Base-by-base conservation (phyloP, 2,113 vertebrate species). In the Pygoscelis antarcticus region DNA sequence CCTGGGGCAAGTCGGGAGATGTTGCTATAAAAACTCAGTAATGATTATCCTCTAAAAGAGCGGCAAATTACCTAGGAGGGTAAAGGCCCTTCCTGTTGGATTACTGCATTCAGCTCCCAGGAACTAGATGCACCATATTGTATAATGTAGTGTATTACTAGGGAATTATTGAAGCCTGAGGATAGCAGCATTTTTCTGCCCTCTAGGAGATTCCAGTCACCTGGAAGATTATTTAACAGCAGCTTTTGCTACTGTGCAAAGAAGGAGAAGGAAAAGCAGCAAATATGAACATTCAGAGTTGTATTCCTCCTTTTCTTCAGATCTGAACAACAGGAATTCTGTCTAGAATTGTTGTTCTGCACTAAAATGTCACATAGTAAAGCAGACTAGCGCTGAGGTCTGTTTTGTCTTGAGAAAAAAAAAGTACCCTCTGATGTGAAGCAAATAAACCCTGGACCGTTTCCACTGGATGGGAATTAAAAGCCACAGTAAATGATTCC, bases 101-200 rank as follows among this genome's bases (percentile, higher is more conserved):
- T 26, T 49, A n/a, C 17, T 3, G 2, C 71, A 57, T 10, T 34
- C 54, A 25, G 9, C 55, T 62, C 75, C 75, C 42, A 66, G 70
- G 40, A 77, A 30, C 46, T 5, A 27, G 15, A 58, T 16, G 20
- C 11, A 27, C 42, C 1, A 0, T 22, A 25, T 25, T 38, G 29
- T 29, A 27, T 18, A 20, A 16, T 8, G 38, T 1, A 7, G 18
- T 6, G 81, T 75, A 60, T 74, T 58, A 17, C 23, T 19, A 66
- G 64, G 27, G 25, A 49, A 49, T 62, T 65, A 49, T 1, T 18
- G 32, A 70, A 68, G 42, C 46, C 85, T 57, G 22, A 55, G 52
- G 47, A 58, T 0, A 83, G 32, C 62, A 47, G 82, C 20, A 11
- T 58, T 92, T 11, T 80, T 52, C 27, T 90, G 55, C 46, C 40